These are phyloP conservation scores for Psittacara wagleri DNA, from an alignment of 2,113 vertebrate genomes.

Conservation along the genomic window DNA sequence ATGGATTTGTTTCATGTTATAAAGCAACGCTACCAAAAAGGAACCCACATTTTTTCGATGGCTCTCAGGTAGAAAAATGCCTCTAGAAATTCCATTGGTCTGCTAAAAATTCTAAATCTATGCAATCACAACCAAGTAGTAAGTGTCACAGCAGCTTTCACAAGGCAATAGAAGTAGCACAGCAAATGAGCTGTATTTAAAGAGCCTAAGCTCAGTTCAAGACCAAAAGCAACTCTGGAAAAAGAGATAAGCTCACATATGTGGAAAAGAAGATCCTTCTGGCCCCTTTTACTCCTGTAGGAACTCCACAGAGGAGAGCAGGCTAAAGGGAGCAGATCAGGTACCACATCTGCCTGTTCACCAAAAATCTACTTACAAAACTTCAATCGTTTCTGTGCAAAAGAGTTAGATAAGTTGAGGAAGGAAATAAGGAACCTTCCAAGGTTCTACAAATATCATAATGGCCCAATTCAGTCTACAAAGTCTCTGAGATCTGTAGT, in stretches of 20 bases:
- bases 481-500: not conserved
- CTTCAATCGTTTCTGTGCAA: not conserved
- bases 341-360: not conserved
- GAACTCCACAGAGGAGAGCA: not conserved
- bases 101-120: not conserved
- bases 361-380: not conserved
- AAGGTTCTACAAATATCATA: not conserved
- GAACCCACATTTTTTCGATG: not conserved
- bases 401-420: not conserved
- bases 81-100: not conserved
- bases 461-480: not conserved
- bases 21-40: not conserved
- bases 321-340: not conserved
- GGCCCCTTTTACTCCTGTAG: not conserved
- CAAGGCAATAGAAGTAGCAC: not conserved
- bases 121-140: not conserved
- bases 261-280: not conserved
- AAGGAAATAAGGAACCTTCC: not conserved
- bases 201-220: not conserved
- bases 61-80: not conserved
- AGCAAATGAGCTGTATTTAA: not conserved
- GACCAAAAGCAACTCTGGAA: not conserved
- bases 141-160: not conserved
- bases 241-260: not conserved
- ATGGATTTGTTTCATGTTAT: not conserved